phyloP scores from a whole-genome alignment of 2,797 vertebrate species.

The Steatocranus sp. region DNA sequence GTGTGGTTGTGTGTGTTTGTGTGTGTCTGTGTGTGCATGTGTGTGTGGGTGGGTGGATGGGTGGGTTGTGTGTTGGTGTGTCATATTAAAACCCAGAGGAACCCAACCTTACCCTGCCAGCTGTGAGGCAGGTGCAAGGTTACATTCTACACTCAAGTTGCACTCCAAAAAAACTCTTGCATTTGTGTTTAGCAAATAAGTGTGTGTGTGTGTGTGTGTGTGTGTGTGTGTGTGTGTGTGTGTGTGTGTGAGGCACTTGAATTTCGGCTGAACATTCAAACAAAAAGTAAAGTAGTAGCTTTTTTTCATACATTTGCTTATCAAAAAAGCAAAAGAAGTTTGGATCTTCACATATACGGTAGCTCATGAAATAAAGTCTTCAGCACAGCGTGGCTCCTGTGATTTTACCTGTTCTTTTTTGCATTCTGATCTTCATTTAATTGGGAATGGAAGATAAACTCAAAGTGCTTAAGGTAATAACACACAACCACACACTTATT shows the following conservation, averaged over 20 bases:
- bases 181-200: not conserved
- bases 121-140: constrained; percentile 10
- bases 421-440: not conserved
- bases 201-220: not conserved
- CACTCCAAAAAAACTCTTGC: not conserved
- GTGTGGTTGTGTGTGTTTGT: not conserved
- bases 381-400: not conserved
- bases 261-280: not conserved
- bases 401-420: not conserved
- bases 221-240: not conserved
- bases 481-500: not conserved
- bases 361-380: not conserved
- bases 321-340: not conserved
- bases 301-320: not conserved
- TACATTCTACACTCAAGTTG: not conserved
- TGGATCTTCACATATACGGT: not conserved
- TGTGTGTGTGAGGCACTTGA: not conserved
- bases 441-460: not conserved
- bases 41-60: not conserved
- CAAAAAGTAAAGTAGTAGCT: not conserved
- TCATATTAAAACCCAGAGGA: constrained; percentile 18
- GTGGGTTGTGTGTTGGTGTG: not conserved
- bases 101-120: not conserved
- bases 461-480: not conserved
- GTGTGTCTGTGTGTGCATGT: not conserved